These are phyloP conservation scores for Acrocera orbiculus DNA, from an alignment of 2,888 invertebrate genomes.

Conservation along the genomic window DNA sequence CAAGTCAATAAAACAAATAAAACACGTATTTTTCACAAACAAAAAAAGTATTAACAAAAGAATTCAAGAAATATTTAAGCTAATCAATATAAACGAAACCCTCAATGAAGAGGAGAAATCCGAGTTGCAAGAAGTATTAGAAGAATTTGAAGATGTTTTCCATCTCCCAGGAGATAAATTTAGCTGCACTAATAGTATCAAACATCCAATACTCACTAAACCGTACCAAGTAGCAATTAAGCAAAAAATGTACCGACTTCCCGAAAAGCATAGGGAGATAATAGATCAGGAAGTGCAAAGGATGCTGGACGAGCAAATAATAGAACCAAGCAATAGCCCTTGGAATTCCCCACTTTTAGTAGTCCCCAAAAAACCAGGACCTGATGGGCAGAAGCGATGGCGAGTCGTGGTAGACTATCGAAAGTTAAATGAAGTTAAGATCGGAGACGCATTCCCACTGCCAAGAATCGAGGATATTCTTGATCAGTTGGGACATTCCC, in stretches of 20 bases:
- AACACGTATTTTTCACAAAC: too few relatives aligned
- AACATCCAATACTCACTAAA: too few relatives aligned
- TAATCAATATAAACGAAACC: too few relatives aligned
- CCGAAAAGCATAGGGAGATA: slow-evolving; percentile 1
- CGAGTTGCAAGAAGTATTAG: too few relatives aligned
- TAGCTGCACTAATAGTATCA: too few relatives aligned
- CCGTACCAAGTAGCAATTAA: background rate
- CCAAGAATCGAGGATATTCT: too few relatives aligned
- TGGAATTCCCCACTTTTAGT: slow-evolving; percentile 14
- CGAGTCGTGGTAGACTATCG: slow-evolving; percentile 14
- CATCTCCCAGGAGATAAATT: too few relatives aligned
- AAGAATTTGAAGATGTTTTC: too few relatives aligned
- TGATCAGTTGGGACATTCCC: background rate
- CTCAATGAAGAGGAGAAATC: too few relatives aligned
- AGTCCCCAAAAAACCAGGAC: slow-evolving; percentile 14
- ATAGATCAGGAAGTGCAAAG: background rate
- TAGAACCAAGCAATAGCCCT: slow-evolving; percentile 4
- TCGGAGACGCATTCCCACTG: slow-evolving; percentile 7
- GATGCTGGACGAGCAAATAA: background rate
- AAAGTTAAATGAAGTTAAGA: slow-evolving; percentile 13
- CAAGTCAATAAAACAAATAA: too few relatives aligned
- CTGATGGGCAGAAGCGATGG: slow-evolving; percentile 15
- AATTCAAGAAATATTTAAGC: too few relatives aligned
- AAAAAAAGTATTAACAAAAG: too few relatives aligned
- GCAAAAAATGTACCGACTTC: slow-evolving; percentile 1